These are phyloP conservation scores for Incurvaria masculella DNA, from an alignment of 2,888 invertebrate species.

Conservation along the genomic window DNA sequence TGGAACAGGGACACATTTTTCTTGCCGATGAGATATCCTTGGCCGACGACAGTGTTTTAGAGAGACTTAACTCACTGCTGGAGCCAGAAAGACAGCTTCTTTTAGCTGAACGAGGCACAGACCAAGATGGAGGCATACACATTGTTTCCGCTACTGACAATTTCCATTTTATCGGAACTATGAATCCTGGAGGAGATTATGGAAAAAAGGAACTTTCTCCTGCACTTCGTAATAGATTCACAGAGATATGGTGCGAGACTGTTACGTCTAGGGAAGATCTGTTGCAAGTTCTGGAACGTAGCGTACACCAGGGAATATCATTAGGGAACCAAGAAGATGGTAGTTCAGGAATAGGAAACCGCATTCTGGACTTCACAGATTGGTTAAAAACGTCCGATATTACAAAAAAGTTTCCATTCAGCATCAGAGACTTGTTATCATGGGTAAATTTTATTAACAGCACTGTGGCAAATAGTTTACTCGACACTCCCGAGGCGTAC, in stretches of 20 bases:
- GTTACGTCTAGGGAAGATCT: slow-evolving; percentile 72
- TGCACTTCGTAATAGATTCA: slow-evolving; percentile 94
- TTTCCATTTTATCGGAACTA: slow-evolving; percentile 94
- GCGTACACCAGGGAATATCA: slow-evolving; percentile 58
- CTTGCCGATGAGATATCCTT: slow-evolving; percentile 98
- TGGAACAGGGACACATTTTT: slow-evolving; percentile 85
- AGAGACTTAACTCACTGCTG: slow-evolving; percentile 92
- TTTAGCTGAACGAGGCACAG: slow-evolving; percentile 85
- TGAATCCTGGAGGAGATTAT: slow-evolving; percentile 99
- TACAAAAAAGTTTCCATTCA: slow-evolving; percentile 77
- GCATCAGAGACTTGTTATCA: slow-evolving; percentile 87
- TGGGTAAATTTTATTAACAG: slow-evolving; percentile 90
- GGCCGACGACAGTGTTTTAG: slow-evolving; percentile 97
- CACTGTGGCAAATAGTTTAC: slow-evolving; percentile 38
- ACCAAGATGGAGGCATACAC: slow-evolving; percentile 54
- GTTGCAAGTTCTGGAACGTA: slow-evolving; percentile 75
- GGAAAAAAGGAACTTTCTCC: slow-evolving; percentile 99
- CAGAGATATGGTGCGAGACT: slow-evolving; percentile 97
- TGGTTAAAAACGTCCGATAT: slow-evolving; percentile 71
- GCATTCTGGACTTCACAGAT: slow-evolving; percentile 76
- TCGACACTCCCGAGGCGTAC: slow-evolving; percentile 64
- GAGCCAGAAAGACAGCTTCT: slow-evolving; percentile 90
- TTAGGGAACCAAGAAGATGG: slow-evolving; percentile 52
- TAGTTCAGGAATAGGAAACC: slow-evolving; percentile 59
- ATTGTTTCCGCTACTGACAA: slow-evolving; percentile 65